Conservation (phyloP, 2,113 vertebrate genomes). For the Takifugu bimaculatus region DNA sequence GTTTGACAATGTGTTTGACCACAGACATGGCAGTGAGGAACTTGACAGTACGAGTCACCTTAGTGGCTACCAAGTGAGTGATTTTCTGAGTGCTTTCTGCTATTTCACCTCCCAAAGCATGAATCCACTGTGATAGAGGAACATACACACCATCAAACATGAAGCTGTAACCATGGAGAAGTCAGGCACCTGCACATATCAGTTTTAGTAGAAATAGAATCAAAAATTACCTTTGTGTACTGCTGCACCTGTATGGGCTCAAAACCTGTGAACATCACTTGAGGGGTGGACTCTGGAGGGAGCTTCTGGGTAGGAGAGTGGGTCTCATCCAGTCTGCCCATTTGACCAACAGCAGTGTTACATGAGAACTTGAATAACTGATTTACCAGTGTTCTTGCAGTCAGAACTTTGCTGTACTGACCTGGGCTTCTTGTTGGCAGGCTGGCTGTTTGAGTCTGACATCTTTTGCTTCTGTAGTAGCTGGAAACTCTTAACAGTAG, state of each 20-base stretch:
- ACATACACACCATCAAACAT: neutral
- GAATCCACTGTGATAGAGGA: slow-evolving; percentile 78
- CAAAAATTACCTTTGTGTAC: slow-evolving; percentile 84
- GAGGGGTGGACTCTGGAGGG: slow-evolving; percentile 84
- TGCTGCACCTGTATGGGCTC: slow-evolving; percentile 88
- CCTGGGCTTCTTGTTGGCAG: slow-evolving; percentile 88
- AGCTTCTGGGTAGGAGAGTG: slow-evolving; percentile 87
- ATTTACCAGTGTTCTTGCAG: neutral
- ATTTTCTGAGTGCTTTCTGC: slow-evolving; percentile 86
- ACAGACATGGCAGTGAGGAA: slow-evolving; percentile 94
- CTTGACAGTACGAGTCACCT: slow-evolving; percentile 94
- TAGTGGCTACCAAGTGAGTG: slow-evolving; percentile 89
- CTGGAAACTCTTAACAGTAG: slow-evolving; percentile 74
- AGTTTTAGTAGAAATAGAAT: neutral
- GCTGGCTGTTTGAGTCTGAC: slow-evolving; percentile 77
- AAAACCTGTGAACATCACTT: slow-evolving; percentile 93
- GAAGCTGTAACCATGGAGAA: neutral
- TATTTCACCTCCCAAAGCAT: slow-evolving; percentile 90
- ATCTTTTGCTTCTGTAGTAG: slow-evolving; percentile 87
- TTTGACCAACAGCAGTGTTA: neutral
- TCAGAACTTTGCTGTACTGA: slow-evolving; percentile 53
- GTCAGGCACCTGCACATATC: neutral
- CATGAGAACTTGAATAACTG: neutral
- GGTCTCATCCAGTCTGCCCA: slow-evolving; percentile 84
- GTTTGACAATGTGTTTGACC: slow-evolving; percentile 89